Evolutionary conservation across 2,888 invertebrate species (phyloP), one percentile per base, ranked within the genome.

Genomic region (Marasmarcha lunaedactyla): DNA sequence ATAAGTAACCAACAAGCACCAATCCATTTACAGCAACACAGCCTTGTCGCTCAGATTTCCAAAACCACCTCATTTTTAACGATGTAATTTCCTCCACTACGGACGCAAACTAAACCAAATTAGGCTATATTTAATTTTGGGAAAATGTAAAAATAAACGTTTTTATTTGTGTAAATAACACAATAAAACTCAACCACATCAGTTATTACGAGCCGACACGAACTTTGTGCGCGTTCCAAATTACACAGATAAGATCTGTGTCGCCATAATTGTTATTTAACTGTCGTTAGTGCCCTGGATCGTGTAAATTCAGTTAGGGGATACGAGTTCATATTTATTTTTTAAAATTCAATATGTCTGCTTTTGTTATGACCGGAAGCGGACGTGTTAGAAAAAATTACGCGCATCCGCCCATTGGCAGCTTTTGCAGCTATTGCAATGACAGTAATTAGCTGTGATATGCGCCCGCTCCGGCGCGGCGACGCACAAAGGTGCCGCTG

Each of bases 141-240:
- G 81, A 81, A 81, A 83, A 83, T 81, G 78, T 81, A 67, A 71
- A 81, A 79, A 83, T 83, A 83, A 81, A 81, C 79, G 81, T 77
- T 81, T 83, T 83, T 79, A 83, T 83, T 83, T 81, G 83, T 81
- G 81, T 81, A 81, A 83, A 81, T 81, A 81, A 78, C 79, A 81
- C 81, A 83, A 81, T 81, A 79, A 81, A 79, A 76, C 71, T 61
- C 79, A 79, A 76, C 71, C 60, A 14, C 34, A 67, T 58, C 59
- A 59, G 54, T 50, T 53, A 76, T 78, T 79, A 79, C 59, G 54
- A 42, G 47, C 55, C 60, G 63, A 65, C 69, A 66, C 63, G 64
- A 68, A 67, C 66, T 71, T 66, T 67, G 69, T 70, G 54, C 66
- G 62, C 63, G 61, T 63, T 66, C 68, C 61, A 64, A 78, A 83